These are phyloP conservation scores for Trachelipus rathkii DNA, from an alignment of 1,140 invertebrate species.

Conservation along the genomic window DNA sequence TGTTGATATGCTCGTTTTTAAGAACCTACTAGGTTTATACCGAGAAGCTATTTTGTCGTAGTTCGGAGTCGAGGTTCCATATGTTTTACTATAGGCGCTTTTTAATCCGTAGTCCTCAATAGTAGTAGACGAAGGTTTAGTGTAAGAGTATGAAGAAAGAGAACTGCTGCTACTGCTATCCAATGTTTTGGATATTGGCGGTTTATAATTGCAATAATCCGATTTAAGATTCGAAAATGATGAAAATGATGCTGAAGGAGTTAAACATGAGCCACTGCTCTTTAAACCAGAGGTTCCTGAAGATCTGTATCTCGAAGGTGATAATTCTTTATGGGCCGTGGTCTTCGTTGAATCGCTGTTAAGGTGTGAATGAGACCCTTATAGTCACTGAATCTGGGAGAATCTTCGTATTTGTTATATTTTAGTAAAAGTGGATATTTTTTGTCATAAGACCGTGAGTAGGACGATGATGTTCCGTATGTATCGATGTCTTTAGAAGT, in stretches of 20 bases:
- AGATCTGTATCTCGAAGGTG: background rate
- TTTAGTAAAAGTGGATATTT: conserved; percentile 43
- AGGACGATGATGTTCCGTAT: background rate
- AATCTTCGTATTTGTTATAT: conserved; percentile 42
- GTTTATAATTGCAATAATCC: conserved; percentile 34
- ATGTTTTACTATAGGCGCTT: conserved; percentile 14
- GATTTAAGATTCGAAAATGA: conserved; percentile 41
- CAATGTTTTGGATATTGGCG: background rate
- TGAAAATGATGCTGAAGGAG: conserved; percentile 40
- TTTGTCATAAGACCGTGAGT: conserved; percentile 22
- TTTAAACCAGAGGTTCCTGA: conserved; percentile 6
- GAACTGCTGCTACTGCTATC: background rate
- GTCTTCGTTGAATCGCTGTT: conserved; percentile 18
- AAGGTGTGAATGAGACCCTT: conserved; percentile 5
- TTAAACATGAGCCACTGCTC: conserved; percentile 10
- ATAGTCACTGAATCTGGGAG: conserved; percentile 32
- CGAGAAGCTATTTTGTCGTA: conserved; percentile 41
- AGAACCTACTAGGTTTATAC: conserved; percentile 42
- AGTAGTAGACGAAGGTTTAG: background rate
- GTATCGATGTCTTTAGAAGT: too few relatives aligned
- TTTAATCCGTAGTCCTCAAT: background rate
- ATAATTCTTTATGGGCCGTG: conserved; percentile 12
- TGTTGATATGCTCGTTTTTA: conserved; percentile 31
- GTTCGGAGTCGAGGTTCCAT: conserved; percentile 27
- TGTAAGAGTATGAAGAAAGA: too few relatives aligned